Evolutionary conservation across 2,113 vertebrate genomes (phyloP), one percentile per base, ranked within the genome.

Genomic region (Syngnathus typhle): DNA sequence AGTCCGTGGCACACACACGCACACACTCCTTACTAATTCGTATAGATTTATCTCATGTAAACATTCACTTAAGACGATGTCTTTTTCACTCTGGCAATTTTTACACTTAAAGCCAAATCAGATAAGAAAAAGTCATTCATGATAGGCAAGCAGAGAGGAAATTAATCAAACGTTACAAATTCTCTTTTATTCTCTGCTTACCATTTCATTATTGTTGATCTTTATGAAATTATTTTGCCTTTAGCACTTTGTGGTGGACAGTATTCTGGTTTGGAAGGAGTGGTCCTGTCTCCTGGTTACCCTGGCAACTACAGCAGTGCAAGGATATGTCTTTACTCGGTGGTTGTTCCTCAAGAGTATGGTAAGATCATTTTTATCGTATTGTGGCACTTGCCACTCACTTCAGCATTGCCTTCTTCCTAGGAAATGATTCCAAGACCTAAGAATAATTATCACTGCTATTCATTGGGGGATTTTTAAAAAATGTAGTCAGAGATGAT

Each of bases 241-340:
- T 54, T 87, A 99, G 97, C 97, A 18, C 96, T 93, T 7, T 99
- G 97, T 47, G 97, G 97, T 7, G 97, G 97, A 66, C 95, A 97
- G 85, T 96, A 97, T 81, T 90, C 93, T 0, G 94, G 95, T 52
- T 89, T 94, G 0, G 95, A 98, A 0, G 96, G 97, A 18, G 94
- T 98, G 0, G 94, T 99, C 62, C 88, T 99, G 66, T 99, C 97
- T 38, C 97, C 97, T 1, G 94, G 92, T 82, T 99, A 94, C 54
- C 97, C 97, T 54, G 94, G 93, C 73, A 99, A 99, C 89, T 99
- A 99, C 88, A 97, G 91, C 86, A 92, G 88, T 1, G 91, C 94
- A 66, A 93, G 94, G 69, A 93, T 87, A 66, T 99, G 97, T 84
- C 82, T 96, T 36, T 99, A 98, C 88, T 94, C 93, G 69, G 93